These are phyloP conservation scores for Thamnophis elegans DNA, from an alignment of 2,797 vertebrate species.

Conservation along the genomic window DNA sequence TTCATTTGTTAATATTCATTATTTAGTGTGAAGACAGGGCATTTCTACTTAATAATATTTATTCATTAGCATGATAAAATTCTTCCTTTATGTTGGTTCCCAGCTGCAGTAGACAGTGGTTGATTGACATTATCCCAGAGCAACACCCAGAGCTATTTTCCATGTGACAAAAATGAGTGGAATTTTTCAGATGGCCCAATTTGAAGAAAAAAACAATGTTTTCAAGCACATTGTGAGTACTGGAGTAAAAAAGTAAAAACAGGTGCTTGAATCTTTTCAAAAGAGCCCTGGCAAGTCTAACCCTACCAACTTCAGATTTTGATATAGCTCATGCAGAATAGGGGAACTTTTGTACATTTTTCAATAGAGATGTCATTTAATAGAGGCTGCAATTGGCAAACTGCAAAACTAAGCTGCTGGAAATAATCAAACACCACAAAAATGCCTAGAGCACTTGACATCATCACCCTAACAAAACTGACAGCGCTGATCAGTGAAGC, in stretches of 20 bases:
- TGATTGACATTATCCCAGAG: constrained; percentile 1
- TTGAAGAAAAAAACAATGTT: constrained; percentile 7
- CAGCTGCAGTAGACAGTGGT: background rate
- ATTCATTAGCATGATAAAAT: background rate
- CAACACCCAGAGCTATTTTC: constrained; percentile 12
- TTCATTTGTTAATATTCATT: background rate
- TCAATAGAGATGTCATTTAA: constrained; percentile 19
- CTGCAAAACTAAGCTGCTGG: constrained; percentile 19
- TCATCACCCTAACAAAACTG: constrained; percentile 16
- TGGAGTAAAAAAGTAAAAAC: background rate
- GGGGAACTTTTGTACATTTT: constrained; percentile 5
- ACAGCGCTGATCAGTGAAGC: constrained; percentile 9
- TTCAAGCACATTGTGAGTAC: background rate
- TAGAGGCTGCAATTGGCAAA: constrained; percentile 3
- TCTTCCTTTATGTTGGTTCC: background rate
- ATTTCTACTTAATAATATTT: background rate
- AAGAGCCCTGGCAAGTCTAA: background rate
- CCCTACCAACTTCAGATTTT: background rate
- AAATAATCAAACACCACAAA: constrained; percentile 29
- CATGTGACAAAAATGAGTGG: constrained; percentile 15
- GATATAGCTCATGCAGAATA: background rate
- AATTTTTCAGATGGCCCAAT: constrained; percentile 13
- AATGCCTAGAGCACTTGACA: constrained; percentile 19
- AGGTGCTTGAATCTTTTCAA: constrained; percentile 3
- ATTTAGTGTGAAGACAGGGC: background rate